Evolutionary conservation across 1,140 invertebrate genomes (phyloP).

Genomic region (Drosophila carrolli): DNA sequence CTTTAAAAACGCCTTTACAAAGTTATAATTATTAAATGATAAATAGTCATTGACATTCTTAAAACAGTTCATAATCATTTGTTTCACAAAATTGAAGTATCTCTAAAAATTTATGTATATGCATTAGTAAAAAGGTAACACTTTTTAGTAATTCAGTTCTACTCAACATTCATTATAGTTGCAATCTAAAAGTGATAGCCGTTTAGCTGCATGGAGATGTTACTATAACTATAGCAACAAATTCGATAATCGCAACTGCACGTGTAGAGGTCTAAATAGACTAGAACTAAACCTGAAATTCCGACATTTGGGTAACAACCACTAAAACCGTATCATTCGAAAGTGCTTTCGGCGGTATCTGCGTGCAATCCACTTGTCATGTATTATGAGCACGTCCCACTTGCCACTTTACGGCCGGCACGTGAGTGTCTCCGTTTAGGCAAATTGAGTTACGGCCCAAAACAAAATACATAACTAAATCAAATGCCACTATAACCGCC

Average conservation of each 20-base stretch:
- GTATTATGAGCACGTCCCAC: conserved; percentile 52
- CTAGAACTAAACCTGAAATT: conserved; percentile 10
- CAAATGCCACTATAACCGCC: conserved; percentile 4
- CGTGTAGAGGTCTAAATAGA: conserved; percentile 15
- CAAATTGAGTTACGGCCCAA: conserved; percentile 28
- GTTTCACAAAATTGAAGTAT: too few species aligned
- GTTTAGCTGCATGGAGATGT: conserved; percentile 5
- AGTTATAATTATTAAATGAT: too few species aligned
- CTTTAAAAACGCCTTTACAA: too few species aligned
- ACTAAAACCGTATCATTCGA: background rate
- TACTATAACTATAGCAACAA: background rate
- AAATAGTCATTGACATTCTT: too few species aligned
- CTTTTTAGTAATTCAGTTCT: background rate
- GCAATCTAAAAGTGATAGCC: conserved; percentile 7
- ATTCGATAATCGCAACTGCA: conserved; percentile 14
- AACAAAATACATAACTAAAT: conserved; percentile 36
- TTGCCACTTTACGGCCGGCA: conserved; percentile 37
- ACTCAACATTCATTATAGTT: conserved; percentile 6
- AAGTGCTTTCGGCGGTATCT: conserved; percentile 16
- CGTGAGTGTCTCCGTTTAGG: conserved; percentile 46
- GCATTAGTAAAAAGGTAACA: conserved; percentile 6
- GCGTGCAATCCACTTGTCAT: conserved; percentile 36
- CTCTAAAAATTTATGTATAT: too few species aligned
- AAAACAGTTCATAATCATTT: background rate
- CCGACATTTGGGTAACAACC: background rate